A percentile compares a stretch with the other conserved stretches of the same genome.
phyloP scores from a whole-genome alignment of 2,888 invertebrate genomes.

The Rhagium mordax region DNA sequence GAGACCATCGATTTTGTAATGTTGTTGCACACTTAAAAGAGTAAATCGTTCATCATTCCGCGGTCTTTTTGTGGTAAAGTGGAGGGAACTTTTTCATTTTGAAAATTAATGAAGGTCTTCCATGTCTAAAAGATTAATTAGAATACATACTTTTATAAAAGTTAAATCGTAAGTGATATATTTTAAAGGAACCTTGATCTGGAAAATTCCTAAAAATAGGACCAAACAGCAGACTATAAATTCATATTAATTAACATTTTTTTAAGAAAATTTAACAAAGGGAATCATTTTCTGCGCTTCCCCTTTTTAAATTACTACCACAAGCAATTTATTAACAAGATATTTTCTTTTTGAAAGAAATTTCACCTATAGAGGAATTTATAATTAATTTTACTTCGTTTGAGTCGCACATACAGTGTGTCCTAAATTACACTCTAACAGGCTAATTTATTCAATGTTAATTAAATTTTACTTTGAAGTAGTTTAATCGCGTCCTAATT shows the following conservation, averaged over 20 bases:
- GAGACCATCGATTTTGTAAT: conserved; percentile 10
- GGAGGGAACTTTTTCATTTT: conserved; percentile 22
- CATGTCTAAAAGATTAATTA: conserved; percentile 28
- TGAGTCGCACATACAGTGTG: no score
- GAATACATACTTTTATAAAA: conserved; percentile 13
- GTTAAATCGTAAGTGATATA: not conserved
- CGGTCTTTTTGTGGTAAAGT: not conserved
- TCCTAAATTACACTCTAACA: no score
- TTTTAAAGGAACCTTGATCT: conserved; percentile 11
- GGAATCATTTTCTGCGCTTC: not conserved
- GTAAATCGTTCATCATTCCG: conserved; percentile 11
- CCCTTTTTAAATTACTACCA: not conserved
- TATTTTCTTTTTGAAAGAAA: no score
- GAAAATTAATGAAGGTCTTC: conserved; percentile 28
- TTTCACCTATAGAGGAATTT: not conserved
- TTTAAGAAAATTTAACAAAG: not conserved
- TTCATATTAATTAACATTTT: not conserved
- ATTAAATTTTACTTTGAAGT: no score
- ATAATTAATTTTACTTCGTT: not conserved
- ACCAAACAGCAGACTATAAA: not conserved
- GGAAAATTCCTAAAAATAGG: conserved; percentile 1
- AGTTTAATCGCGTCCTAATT: no score
- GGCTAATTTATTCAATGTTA: no score
- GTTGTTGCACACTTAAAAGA: conserved; percentile 19
- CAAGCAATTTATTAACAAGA: not conserved